phyloP scores from a whole-genome alignment of 2,888 invertebrate genomes.

The Marasmarcha lunaedactyla region DNA sequence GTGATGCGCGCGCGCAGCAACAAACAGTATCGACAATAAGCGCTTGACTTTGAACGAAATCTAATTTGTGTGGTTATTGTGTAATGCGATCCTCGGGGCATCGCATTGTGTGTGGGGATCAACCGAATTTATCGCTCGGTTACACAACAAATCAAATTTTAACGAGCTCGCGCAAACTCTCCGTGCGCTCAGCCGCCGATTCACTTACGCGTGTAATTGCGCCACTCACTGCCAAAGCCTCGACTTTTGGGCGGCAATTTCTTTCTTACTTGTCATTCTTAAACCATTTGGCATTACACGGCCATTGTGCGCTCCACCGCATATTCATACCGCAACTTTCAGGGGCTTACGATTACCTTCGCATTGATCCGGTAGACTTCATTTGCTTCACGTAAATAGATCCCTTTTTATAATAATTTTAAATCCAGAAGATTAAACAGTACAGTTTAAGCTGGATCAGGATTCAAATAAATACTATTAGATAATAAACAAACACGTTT shows the following conservation, averaged over 20 bases:
- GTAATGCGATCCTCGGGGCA: slow-evolving; percentile 50
- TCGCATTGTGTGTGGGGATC: slow-evolving; percentile 43
- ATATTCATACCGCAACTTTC: neutral
- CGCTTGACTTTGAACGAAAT: slow-evolving; percentile 67
- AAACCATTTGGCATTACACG: slow-evolving; percentile 2
- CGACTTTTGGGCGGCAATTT: slow-evolving; percentile 16
- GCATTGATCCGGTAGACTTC: slow-evolving; percentile 15
- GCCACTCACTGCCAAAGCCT: slow-evolving; percentile 30
- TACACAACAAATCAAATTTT: slow-evolving; percentile 67
- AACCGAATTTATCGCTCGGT: slow-evolving; percentile 58
- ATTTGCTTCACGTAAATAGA: slow-evolving; percentile 50
- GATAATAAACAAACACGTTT: slow-evolving; percentile 55
- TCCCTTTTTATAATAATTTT: slow-evolving; percentile 30
- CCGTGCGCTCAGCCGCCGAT: slow-evolving; percentile 26
- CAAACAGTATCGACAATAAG: slow-evolving; percentile 60
- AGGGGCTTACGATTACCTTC: slow-evolving; percentile 20
- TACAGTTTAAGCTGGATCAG: slow-evolving; percentile 54
- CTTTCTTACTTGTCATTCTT: slow-evolving; percentile 10
- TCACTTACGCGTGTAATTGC: slow-evolving; percentile 55
- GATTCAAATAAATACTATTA: slow-evolving; percentile 64
- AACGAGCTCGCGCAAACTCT: slow-evolving; percentile 56
- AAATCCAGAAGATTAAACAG: slow-evolving; percentile 40
- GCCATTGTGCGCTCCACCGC: neutral
- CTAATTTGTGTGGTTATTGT: slow-evolving; percentile 69
- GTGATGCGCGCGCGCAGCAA: slow-evolving; percentile 53